phyloP scores from a whole-genome alignment of 1,140 invertebrate genomes.

The Drosophila navojoa region DNA sequence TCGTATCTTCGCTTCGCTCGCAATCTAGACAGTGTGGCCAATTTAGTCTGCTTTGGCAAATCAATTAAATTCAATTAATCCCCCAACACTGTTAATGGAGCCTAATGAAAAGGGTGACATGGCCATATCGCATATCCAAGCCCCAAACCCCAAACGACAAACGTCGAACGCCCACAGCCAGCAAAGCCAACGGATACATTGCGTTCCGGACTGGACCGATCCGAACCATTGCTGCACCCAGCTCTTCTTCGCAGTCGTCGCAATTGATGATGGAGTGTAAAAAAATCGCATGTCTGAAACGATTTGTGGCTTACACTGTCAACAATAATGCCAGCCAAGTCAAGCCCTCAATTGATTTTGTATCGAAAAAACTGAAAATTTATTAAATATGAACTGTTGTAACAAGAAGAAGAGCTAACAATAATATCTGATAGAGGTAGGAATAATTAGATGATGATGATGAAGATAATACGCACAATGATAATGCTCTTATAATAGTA shows the following conservation, averaged over 20 bases:
- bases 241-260: slow-evolving; percentile 2
- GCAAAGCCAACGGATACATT: slow-evolving; percentile 65
- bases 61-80: slow-evolving; percentile 84
- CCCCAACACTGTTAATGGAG: slow-evolving; percentile 83
- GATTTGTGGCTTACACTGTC: slow-evolving; percentile 63
- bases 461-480: no score
- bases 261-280: slow-evolving; percentile 51
- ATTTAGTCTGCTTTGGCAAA: slow-evolving; percentile 84
- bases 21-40: slow-evolving; percentile 83
- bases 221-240: slow-evolving; percentile 12
- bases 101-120: slow-evolving; percentile 84
- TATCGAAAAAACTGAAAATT: background rate
- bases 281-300: slow-evolving; percentile 75
- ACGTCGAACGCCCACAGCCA: slow-evolving; percentile 31
- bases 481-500: no score
- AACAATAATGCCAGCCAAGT: slow-evolving; percentile 7
- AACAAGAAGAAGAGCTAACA: no score
- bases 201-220: slow-evolving; percentile 61
- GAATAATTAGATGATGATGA: no score
- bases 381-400: no score
- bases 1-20: slow-evolving; percentile 36
- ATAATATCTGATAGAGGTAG: no score
- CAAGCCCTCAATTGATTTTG: slow-evolving; percentile 17
- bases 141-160: slow-evolving; percentile 17
- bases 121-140: slow-evolving; percentile 62